Conservation (phyloP, 2,888 invertebrate species). For the Pristionchus japonicus region DNA sequence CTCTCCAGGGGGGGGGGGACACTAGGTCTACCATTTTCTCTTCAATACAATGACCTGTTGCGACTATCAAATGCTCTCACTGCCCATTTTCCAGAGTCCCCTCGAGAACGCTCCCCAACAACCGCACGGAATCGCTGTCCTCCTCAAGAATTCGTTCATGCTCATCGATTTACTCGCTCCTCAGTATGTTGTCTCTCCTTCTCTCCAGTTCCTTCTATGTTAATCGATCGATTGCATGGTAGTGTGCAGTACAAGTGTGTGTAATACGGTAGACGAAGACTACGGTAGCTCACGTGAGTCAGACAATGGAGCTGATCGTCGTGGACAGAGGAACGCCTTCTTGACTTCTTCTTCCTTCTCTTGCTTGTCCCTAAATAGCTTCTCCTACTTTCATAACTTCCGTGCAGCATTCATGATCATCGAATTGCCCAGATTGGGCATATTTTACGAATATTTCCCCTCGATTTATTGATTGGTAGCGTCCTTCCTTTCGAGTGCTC, state of each 20-base stretch:
- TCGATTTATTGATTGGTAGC: not conserved
- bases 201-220: not conserved
- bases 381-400: not conserved
- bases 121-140: constrained; percentile 96
- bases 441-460: not conserved
- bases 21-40: too few species aligned
- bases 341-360: not conserved
- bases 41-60: too few species aligned
- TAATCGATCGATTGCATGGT: constrained; percentile 13
- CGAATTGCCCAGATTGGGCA: not conserved
- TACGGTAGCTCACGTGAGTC: not conserved
- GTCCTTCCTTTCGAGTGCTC: not conserved
- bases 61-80: too few species aligned
- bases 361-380: not conserved
- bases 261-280: not conserved
- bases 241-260: not conserved
- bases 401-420: not conserved
- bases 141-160: constrained; percentile 96
- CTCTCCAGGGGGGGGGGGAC: too few species aligned
- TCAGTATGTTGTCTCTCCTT: constrained; percentile 78
- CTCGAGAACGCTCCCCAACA: constrained; percentile 85
- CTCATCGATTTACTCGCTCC: constrained; percentile 94
- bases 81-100: too few species aligned
- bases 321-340: not conserved
- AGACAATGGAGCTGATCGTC: not conserved